These are phyloP conservation scores for Brachionus rotundiformis DNA, from an alignment of 1,140 invertebrate genomes.

Conservation along the genomic window DNA sequence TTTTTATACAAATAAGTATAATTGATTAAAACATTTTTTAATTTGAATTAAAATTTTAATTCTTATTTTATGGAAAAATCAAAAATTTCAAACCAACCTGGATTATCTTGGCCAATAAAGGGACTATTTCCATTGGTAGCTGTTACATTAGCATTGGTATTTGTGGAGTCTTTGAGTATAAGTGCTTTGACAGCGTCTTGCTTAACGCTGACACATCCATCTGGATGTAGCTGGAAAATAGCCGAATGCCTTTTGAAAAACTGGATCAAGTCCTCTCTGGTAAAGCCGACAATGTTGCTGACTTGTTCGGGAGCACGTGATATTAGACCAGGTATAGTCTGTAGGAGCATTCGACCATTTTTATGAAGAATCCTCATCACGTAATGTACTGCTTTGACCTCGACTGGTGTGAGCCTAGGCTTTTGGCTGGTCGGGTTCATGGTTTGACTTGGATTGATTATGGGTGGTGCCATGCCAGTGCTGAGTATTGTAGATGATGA, in stretches of 20 bases:
- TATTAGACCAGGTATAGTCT: conserved; percentile 43
- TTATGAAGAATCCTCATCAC: conserved; percentile 51
- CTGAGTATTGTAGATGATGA: not conserved
- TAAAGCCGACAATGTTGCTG: conserved; percentile 50
- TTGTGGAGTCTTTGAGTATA: conserved; percentile 46
- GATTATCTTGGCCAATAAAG: not conserved
- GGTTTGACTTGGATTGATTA: not conserved
- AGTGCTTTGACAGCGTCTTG: conserved; percentile 51
- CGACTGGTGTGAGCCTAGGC: conserved; percentile 46
- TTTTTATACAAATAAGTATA: too few species aligned
- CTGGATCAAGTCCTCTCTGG: conserved; percentile 45
- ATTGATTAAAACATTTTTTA: too few species aligned
- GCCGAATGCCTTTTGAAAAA: conserved; percentile 47
- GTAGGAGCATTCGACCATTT: conserved; percentile 45
- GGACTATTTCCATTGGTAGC: not conserved
- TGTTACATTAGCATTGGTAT: not conserved
- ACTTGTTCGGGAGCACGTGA: conserved; percentile 50
- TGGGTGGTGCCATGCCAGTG: not conserved
- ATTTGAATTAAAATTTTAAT: too few species aligned
- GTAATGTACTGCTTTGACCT: conserved; percentile 52
- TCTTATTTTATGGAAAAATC: too few species aligned
- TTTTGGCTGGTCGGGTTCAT: not conserved
- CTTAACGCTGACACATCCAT: conserved; percentile 52
- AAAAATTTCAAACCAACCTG: not conserved
- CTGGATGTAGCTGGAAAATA: conserved; percentile 49